These are phyloP conservation scores for Cynodonichthys magdalenae DNA, from an alignment of 2,797 vertebrate genomes.

Conservation along the genomic window DNA sequence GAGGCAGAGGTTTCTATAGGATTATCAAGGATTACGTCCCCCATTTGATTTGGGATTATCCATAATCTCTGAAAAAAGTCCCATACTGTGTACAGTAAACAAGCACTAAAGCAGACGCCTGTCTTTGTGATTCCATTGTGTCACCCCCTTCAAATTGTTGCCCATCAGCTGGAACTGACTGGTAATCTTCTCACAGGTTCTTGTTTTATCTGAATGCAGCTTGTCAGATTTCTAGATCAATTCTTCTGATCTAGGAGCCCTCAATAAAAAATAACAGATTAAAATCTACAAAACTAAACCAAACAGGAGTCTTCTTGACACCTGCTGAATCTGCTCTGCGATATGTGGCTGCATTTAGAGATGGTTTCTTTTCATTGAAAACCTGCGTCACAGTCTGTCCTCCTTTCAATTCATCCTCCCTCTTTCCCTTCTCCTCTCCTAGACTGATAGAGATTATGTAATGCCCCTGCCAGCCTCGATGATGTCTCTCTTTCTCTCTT, in stretches of 20 bases:
- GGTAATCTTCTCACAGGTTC: background rate
- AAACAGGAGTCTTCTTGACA: background rate
- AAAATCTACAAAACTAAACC: background rate
- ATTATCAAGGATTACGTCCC: conserved; percentile 66
- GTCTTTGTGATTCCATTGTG: conserved; percentile 2
- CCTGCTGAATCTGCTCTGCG: conserved; percentile 11
- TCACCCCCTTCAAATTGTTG: background rate
- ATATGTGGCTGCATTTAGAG: conserved; percentile 15
- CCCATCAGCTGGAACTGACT: background rate
- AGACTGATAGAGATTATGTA: conserved; percentile 50
- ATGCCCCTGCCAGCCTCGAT: conserved; percentile 44
- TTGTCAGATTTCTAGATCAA: background rate
- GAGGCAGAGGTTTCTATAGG: conserved; percentile 55
- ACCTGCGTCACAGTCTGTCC: conserved; percentile 24
- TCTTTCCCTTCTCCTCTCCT: conserved; percentile 20
- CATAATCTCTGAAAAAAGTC: conserved; percentile 53
- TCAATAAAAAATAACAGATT: background rate
- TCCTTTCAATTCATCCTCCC: conserved; percentile 21
- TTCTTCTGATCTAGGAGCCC: background rate
- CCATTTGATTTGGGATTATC: conserved; percentile 54
- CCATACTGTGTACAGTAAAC: conserved; percentile 24
- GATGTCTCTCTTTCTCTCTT: conserved; percentile 26
- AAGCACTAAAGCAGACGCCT: conserved; percentile 8
- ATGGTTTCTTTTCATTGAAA: conserved; percentile 31
- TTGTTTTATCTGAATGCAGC: background rate